phyloP scores from a whole-genome alignment of 1,140 invertebrate species.

The Arctopsyche grandis region DNA sequence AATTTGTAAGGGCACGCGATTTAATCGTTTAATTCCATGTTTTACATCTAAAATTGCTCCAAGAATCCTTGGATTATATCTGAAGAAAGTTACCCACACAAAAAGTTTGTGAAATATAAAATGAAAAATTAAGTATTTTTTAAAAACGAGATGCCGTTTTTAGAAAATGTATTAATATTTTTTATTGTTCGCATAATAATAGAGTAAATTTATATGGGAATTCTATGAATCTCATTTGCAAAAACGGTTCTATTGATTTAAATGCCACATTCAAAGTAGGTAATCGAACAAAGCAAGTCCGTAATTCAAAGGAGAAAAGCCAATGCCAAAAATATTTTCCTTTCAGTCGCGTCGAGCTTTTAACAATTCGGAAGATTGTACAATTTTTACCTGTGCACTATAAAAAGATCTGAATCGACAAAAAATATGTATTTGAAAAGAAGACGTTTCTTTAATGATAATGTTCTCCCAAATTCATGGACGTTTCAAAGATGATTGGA shows the following conservation, averaged over 20 bases:
- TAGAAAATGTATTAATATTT: too few species aligned
- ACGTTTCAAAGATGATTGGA: conserved; percentile 38
- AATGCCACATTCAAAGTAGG: too few species aligned
- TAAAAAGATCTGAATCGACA: conserved; percentile 35
- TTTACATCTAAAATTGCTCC: background rate
- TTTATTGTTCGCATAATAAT: too few species aligned
- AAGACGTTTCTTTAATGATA: conserved; percentile 54
- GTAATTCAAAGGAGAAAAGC: background rate
- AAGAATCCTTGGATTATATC: background rate
- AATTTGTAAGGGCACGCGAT: conserved; percentile 16
- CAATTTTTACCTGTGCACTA: conserved; percentile 48
- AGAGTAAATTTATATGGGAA: too few species aligned
- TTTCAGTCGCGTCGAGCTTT: background rate
- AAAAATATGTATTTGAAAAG: conserved; percentile 44
- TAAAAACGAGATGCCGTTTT: too few species aligned
- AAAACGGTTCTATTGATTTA: too few species aligned
- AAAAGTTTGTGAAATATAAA: too few species aligned
- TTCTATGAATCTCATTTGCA: too few species aligned
- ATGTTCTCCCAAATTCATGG: conserved; percentile 54
- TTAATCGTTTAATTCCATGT: conserved; percentile 4
- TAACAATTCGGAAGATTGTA: conserved; percentile 32
- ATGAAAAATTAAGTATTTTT: too few species aligned
- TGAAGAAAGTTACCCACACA: background rate
- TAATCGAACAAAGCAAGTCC: too few species aligned
- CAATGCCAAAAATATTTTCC: background rate